Evolutionary conservation across 1,140 invertebrate species (phyloP).

Genomic region (Asbolus verrucosus): DNA sequence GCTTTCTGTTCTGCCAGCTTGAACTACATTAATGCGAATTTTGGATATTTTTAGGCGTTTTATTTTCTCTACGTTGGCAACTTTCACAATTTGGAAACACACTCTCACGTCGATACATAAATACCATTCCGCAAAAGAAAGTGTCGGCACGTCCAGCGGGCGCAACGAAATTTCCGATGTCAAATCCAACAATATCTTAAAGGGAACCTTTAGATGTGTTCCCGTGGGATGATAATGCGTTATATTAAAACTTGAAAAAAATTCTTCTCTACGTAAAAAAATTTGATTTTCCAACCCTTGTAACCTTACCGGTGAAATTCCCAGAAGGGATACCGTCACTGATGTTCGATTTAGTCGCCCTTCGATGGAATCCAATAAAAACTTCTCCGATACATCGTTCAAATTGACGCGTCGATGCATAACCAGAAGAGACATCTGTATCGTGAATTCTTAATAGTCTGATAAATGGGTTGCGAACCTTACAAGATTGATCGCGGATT

Average conservation of each 20-base stretch:
- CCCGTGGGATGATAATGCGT: slow-evolving; percentile 7
- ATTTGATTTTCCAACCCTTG: slow-evolving; percentile 36
- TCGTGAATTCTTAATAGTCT: slow-evolving; percentile 17
- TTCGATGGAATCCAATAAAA: slow-evolving; percentile 31
- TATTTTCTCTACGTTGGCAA: too few species aligned
- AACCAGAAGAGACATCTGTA: slow-evolving; percentile 32
- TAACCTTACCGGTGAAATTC: slow-evolving; percentile 22
- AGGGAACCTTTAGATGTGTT: not conserved
- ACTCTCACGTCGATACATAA: too few species aligned
- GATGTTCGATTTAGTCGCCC: slow-evolving; percentile 36
- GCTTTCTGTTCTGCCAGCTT: slow-evolving; percentile 5
- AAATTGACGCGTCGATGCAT: slow-evolving; percentile 32
- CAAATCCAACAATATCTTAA: not conserved
- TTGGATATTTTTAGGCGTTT: not conserved
- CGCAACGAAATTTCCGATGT: too few species aligned
- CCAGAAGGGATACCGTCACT: slow-evolving; percentile 20
- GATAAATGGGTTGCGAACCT: slow-evolving; percentile 4
- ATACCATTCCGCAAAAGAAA: not conserved
- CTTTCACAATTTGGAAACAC: too few species aligned
- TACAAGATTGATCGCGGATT: slow-evolving; percentile 19
- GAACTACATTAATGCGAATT: slow-evolving; percentile 41
- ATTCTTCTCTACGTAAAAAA: slow-evolving; percentile 22
- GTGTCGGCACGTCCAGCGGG: too few species aligned
- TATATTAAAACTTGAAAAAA: slow-evolving; percentile 37
- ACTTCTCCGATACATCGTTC: slow-evolving; percentile 34